These are phyloP conservation scores for Incurvaria masculella DNA, from an alignment of 2,888 invertebrate species.

Conservation along the genomic window DNA sequence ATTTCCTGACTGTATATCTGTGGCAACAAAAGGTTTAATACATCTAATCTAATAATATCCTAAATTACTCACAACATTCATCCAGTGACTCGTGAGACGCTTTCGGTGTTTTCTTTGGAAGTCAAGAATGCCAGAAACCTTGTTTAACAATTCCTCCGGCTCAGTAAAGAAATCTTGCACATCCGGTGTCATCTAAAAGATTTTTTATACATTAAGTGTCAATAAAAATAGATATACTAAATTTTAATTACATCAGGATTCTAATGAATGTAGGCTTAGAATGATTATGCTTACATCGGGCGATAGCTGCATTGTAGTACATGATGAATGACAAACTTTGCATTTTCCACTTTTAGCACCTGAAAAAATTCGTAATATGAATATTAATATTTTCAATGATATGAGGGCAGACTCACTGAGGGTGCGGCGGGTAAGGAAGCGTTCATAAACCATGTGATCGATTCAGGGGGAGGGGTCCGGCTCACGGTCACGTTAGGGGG, in stretches of 20 bases:
- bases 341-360: constrained; percentile 42
- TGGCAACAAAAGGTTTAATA: too few species aligned
- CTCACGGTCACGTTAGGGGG: too few species aligned
- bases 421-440: too few species aligned
- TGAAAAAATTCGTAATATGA: too few species aligned
- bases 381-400: too few species aligned
- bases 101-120: constrained; percentile 49
- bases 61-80: constrained; percentile 38
- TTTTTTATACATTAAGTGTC: constrained; percentile 6
- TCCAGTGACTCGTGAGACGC: constrained; percentile 42
- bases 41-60: too few species aligned
- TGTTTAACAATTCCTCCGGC: constrained; percentile 48
- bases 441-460: too few species aligned
- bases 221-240: constrained; percentile 9
- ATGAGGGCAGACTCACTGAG: too few species aligned
- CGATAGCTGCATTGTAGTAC: constrained; percentile 45
- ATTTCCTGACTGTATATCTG: too few species aligned
- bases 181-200: constrained; percentile 46
- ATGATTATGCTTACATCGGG: constrained; percentile 34
- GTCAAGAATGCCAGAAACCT: constrained; percentile 44
- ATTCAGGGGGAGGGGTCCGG: too few species aligned
- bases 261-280: constrained; percentile 2
- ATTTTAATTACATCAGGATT: constrained; percentile 3
- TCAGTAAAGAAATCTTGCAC: constrained; percentile 52
- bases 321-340: constrained; percentile 41